These are phyloP conservation scores for Malurus leucopterus DNA, from an alignment of 2,797 vertebrate genomes.

Conservation along the genomic window DNA sequence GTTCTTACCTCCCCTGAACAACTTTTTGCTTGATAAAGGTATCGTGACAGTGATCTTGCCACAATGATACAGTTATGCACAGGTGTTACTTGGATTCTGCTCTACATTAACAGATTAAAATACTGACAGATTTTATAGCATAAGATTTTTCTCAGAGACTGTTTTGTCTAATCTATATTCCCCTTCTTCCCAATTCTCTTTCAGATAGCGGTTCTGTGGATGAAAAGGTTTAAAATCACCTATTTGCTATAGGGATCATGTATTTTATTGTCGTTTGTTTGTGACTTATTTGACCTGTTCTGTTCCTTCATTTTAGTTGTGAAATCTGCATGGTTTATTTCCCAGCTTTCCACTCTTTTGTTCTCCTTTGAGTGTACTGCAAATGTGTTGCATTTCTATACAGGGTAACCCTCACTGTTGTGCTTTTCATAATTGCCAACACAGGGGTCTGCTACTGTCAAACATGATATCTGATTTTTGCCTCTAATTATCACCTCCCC, in stretches of 20 bases:
- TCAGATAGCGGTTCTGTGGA: conserved; percentile 95
- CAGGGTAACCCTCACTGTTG: conserved; percentile 56
- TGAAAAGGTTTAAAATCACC: conserved; percentile 90
- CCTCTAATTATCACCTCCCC: conserved; percentile 6
- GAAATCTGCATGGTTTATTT: conserved; percentile 74
- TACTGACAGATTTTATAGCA: background rate
- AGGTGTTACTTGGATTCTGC: background rate
- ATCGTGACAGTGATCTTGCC: background rate
- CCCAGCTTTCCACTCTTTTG: conserved; percentile 70
- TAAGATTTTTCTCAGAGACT: conserved; percentile 29
- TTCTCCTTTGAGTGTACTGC: conserved; percentile 66
- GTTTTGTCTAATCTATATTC: conserved; percentile 74
- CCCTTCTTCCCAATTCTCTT: conserved; percentile 84
- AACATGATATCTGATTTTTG: conserved; percentile 25
- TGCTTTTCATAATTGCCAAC: conserved; percentile 54
- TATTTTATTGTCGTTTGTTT: conserved; percentile 74
- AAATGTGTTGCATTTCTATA: conserved; percentile 61
- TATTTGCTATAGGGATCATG: conserved; percentile 69
- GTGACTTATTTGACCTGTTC: conserved; percentile 70
- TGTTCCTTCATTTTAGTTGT: conserved; percentile 71
- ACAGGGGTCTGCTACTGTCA: conserved; percentile 69
- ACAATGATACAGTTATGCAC: background rate
- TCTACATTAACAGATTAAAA: background rate
- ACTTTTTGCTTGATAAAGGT: background rate
- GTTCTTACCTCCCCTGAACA: background rate